Evolutionary conservation across 2,797 vertebrate genomes (phyloP).

Genomic region (Pangasius djambal): DNA sequence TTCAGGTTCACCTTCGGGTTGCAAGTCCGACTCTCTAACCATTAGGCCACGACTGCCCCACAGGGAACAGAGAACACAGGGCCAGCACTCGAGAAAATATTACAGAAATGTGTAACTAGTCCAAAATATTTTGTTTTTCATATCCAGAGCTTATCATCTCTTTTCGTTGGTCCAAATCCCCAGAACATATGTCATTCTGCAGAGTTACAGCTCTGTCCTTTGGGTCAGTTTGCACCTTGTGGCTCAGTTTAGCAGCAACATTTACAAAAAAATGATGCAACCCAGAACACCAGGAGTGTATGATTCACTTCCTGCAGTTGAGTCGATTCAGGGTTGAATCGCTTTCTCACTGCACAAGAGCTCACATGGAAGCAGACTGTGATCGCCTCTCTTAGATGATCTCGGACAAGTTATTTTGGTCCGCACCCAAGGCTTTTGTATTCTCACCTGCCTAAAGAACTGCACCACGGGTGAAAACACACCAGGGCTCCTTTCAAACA

Average conservation of each 20-base stretch:
- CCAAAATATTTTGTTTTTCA: neutral
- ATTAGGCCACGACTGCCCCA: no score
- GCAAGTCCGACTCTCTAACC: no score
- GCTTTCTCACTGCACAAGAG: neutral
- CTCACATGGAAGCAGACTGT: neutral
- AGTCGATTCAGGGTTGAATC: neutral
- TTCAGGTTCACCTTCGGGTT: no score
- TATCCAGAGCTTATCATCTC: neutral
- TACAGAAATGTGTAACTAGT: no score
- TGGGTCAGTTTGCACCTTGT: neutral
- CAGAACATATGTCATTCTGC: neutral
- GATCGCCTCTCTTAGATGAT: neutral
- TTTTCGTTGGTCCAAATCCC: neutral
- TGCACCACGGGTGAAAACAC: neutral
- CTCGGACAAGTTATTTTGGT: neutral
- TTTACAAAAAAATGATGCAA: neutral
- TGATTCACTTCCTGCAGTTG: neutral
- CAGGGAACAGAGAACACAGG: no score
- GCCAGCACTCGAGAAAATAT: no score
- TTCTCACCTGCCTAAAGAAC: neutral
- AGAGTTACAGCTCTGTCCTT: neutral
- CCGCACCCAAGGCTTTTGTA: neutral
- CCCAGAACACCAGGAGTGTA: neutral
- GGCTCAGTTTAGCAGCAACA: neutral
- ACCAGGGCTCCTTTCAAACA: neutral